A percentile compares a stretch with the other conserved stretches of the same genome.
These are phyloP conservation scores for Polietes domitor DNA, from an alignment of 2,888 invertebrate species.

Conservation along the genomic window DNA sequence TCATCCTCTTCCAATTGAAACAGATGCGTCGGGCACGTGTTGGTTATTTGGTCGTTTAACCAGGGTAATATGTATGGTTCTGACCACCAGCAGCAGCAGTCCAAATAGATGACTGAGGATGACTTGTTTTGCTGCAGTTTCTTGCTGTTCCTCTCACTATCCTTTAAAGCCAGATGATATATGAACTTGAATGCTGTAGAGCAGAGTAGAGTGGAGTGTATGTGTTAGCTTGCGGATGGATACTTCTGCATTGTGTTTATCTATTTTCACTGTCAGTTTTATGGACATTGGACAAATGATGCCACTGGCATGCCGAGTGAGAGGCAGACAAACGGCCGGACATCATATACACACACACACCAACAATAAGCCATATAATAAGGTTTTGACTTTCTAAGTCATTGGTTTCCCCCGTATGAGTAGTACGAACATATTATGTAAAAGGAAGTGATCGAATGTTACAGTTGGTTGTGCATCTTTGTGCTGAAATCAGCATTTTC, in stretches of 20 bases:
- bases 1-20: conserved; percentile 25
- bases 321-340: not conserved
- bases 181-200: conserved; percentile 20
- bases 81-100: too few species aligned
- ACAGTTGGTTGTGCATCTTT: conserved; percentile 19
- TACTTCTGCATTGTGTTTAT: conserved; percentile 47
- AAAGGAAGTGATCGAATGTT: conserved; percentile 39
- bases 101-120: not conserved
- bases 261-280: conserved; percentile 61
- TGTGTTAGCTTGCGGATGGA: conserved; percentile 19
- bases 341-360: not conserved
- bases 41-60: conserved; percentile 58
- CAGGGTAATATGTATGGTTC: conserved; percentile 40
- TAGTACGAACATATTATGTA: not conserved
- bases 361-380: conserved; percentile 40
- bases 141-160: not conserved
- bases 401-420: not conserved
- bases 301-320: conserved; percentile 55
- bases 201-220: not conserved
- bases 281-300: conserved; percentile 67
- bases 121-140: not conserved
- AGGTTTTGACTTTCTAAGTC: conserved; percentile 40
- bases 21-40: conserved; percentile 62
- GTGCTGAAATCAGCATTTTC: conserved; percentile 26
- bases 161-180: conserved; percentile 27